Conservation (phyloP, 2,888 invertebrate species). For the Odontomyia ornata region DNA sequence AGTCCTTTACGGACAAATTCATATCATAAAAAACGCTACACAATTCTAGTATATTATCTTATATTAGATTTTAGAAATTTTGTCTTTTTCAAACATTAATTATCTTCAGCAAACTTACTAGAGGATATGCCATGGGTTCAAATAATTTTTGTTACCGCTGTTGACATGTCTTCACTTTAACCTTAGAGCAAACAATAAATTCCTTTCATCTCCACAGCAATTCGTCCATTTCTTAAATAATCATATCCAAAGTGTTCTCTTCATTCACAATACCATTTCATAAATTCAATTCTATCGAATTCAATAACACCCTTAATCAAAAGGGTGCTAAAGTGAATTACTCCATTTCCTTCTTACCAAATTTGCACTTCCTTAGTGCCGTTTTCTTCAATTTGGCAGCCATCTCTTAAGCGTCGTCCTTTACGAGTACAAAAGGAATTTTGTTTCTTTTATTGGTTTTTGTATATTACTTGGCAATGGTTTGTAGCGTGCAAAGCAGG, state of each 20-base stretch:
- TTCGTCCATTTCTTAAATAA: background rate
- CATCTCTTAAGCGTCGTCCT: constrained; percentile 26
- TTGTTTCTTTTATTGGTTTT: constrained; percentile 38
- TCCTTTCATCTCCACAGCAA: no score
- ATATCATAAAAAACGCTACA: no score
- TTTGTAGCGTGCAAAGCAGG: constrained; percentile 6
- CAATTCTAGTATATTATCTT: no score
- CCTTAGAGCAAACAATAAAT: no score
- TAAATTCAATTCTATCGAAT: constrained; percentile 31
- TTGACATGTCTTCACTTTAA: no score
- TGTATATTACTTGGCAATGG: constrained; percentile 29
- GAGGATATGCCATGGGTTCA: no score
- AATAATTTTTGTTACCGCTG: no score
- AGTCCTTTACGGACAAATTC: no score
- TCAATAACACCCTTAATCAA: constrained; percentile 16
- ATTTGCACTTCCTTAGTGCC: constrained; percentile 35
- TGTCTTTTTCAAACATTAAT: no score
- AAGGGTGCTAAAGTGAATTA: constrained; percentile 43
- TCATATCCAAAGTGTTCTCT: background rate
- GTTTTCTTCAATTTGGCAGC: constrained; percentile 16
- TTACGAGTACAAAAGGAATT: constrained; percentile 27
- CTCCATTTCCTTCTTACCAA: constrained; percentile 33
- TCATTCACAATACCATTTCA: background rate
- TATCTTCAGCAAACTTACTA: no score
- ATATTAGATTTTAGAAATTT: no score